phyloP scores from a whole-genome alignment of 2,888 invertebrate species.

The Chaetoderma sp. region DNA sequence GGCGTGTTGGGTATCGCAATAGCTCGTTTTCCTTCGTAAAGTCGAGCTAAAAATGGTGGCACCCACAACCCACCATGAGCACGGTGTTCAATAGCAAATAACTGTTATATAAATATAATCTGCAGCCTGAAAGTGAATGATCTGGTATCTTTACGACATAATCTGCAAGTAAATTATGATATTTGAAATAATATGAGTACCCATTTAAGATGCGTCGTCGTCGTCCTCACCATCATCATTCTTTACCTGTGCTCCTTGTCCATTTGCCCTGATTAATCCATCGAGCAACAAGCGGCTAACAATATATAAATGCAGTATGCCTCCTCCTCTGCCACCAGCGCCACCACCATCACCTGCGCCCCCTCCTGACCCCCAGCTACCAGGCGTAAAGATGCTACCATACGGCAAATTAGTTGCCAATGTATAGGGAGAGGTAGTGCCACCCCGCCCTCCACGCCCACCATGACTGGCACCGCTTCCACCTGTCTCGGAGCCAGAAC shows the following conservation, averaged over 20 bases:
- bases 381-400: constrained; percentile 40
- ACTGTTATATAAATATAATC: too few species aligned
- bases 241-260: constrained; percentile 20
- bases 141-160: too few species aligned
- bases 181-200: too few species aligned
- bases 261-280: constrained; percentile 35
- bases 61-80: too few species aligned
- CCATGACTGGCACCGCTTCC: constrained; percentile 49
- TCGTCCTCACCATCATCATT: too few species aligned
- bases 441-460: constrained; percentile 43
- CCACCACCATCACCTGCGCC: constrained; percentile 25
- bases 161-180: too few species aligned
- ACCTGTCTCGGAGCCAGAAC: constrained; percentile 24
- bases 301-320: constrained; percentile 33
- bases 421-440: constrained; percentile 9
- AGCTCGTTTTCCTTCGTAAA: too few species aligned
- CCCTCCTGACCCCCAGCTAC: constrained; percentile 51
- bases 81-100: too few species aligned
- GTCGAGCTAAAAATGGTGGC: too few species aligned
- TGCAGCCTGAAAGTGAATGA: too few species aligned
- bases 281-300: constrained; percentile 25
- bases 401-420: constrained; percentile 35
- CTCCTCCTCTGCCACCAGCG: constrained; percentile 50
- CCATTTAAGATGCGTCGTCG: too few species aligned
- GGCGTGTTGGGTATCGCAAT: too few species aligned